Conservation (phyloP, 2,888 invertebrate genomes). For the Acleris emargana region DNA sequence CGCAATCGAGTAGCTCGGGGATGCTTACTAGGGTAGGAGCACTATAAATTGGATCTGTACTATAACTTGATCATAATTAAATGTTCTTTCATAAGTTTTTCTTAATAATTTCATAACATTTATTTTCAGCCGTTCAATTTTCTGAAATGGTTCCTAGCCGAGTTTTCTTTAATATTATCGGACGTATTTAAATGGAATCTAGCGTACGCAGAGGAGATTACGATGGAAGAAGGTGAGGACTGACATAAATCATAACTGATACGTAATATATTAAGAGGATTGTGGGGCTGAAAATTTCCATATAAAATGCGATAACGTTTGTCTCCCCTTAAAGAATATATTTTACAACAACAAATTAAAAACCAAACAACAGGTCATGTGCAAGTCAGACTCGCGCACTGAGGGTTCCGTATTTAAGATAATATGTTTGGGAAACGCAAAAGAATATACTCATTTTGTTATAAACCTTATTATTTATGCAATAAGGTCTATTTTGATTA, state of each 20-base stretch:
- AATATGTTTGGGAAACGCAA: too few species aligned
- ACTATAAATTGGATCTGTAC: neutral
- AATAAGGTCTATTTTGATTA: too few species aligned
- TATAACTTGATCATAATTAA: neutral
- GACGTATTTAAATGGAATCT: constrained; percentile 58
- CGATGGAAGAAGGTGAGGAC: constrained; percentile 53
- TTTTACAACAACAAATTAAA: too few species aligned
- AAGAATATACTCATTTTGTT: too few species aligned
- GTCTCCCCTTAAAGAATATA: too few species aligned
- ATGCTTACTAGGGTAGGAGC: constrained; percentile 57
- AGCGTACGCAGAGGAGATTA: constrained; percentile 48
- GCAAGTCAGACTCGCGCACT: too few species aligned
- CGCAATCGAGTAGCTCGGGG: constrained; percentile 55
- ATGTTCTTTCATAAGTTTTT: neutral
- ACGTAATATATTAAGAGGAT: neutral
- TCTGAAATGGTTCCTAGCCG: constrained; percentile 66
- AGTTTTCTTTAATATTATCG: constrained; percentile 57
- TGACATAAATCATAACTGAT: neutral
- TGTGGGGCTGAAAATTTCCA: too few species aligned
- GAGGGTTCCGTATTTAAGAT: too few species aligned
- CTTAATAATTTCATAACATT: constrained; percentile 6
- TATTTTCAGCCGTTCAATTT: constrained; percentile 70
- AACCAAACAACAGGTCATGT: too few species aligned
- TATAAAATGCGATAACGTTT: too few species aligned
- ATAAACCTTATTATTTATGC: too few species aligned